Evolutionary conservation across 2,888 invertebrate species (phyloP).

Genomic region (Auanema sp.): DNA sequence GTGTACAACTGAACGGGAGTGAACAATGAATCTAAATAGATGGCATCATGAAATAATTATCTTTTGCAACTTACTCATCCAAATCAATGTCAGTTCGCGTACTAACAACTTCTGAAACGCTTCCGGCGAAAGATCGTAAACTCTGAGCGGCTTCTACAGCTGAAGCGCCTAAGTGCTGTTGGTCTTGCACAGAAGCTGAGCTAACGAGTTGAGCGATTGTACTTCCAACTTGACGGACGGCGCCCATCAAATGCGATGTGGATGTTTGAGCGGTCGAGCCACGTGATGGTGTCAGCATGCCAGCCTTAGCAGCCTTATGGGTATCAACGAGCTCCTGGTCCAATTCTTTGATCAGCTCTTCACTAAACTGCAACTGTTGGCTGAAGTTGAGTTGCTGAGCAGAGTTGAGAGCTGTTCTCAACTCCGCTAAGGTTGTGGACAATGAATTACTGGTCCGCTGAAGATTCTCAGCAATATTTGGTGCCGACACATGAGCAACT

Average conservation of each 20-base stretch:
- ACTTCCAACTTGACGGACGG: constrained; percentile 70
- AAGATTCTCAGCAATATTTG: constrained; percentile 49
- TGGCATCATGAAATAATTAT: neutral
- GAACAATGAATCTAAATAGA: constrained; percentile 9
- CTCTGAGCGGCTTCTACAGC: constrained; percentile 56
- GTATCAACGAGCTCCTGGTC: constrained; percentile 82
- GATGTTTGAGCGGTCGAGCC: constrained; percentile 31
- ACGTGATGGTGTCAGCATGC: constrained; percentile 23
- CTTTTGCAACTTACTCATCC: constrained; percentile 27
- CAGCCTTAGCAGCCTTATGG: constrained; percentile 74
- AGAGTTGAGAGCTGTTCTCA: constrained; percentile 70
- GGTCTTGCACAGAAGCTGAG: constrained; percentile 72
- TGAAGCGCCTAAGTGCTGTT: constrained; percentile 70
- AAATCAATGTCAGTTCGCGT: constrained; percentile 46
- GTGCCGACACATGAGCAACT: constrained; percentile 79
- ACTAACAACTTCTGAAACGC: constrained; percentile 49
- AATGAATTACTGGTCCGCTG: constrained; percentile 69
- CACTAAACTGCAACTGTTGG: constrained; percentile 53
- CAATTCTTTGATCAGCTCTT: constrained; percentile 66
- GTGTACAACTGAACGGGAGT: constrained; percentile 58
- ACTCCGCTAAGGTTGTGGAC: constrained; percentile 71
- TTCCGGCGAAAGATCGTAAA: constrained; percentile 51
- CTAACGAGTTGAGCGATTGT: constrained; percentile 83
- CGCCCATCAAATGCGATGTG: constrained; percentile 25
- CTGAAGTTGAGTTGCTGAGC: constrained; percentile 72